phyloP scores from a whole-genome alignment of 2,113 vertebrate species.

The Lontra canadensis region DNA sequence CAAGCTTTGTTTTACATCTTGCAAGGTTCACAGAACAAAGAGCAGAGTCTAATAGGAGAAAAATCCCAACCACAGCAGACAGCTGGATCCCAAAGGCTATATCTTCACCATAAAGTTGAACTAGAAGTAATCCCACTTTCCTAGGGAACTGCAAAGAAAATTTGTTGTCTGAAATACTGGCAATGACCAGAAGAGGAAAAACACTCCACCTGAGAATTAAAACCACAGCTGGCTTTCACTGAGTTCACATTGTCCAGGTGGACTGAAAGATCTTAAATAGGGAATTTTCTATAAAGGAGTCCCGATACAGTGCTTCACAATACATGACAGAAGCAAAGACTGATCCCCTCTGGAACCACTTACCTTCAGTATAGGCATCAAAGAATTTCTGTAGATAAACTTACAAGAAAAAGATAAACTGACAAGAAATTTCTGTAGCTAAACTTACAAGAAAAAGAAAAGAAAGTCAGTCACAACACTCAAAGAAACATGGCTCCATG shows the following conservation, averaged over 20 bases:
- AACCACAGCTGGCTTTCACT: neutral
- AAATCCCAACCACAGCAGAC: neutral
- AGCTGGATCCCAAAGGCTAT: neutral
- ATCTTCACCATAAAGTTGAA: neutral
- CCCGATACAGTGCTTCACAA: neutral
- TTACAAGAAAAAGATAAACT: neutral
- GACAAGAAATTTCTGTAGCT: neutral
- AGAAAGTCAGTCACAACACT: neutral
- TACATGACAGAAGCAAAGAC: neutral
- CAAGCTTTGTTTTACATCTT: neutral
- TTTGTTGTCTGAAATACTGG: neutral
- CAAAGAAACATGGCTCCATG: neutral
- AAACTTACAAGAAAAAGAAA: neutral
- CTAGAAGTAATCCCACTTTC: neutral
- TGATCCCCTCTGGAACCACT: neutral
- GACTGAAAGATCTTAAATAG: neutral
- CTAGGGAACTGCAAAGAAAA: neutral
- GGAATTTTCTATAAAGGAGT: neutral
- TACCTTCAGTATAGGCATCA: neutral
- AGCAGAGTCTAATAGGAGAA: neutral
- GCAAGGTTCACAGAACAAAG: neutral
- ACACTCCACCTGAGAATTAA: neutral
- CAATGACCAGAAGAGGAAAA: conserved; percentile 5
- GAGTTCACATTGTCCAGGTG: neutral
- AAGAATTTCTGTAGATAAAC: neutral